phyloP scores from a whole-genome alignment of 2,797 vertebrate genomes.

The Molossus alvarezi region DNA sequence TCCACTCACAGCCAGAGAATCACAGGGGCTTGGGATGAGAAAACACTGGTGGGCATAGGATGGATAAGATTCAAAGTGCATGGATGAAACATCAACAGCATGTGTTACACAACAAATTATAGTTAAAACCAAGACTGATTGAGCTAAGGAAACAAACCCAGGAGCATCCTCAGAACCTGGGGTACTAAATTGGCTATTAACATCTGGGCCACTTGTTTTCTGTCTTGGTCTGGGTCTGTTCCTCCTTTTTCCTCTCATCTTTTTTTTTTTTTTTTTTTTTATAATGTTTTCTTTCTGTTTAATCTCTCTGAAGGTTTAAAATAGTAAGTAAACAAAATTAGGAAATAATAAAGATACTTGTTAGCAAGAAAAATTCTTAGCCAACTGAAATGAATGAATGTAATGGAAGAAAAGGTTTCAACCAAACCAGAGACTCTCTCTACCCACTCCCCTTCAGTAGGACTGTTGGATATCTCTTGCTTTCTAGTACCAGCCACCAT shows the following conservation, averaged over 20 bases:
- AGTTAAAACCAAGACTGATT: not conserved
- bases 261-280: not conserved
- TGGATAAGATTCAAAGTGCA: not conserved
- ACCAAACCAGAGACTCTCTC: not conserved
- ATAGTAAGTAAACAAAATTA: not conserved
- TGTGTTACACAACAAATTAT: not conserved
- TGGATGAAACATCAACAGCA: not conserved
- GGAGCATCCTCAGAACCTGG: not conserved
- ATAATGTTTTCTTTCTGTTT: not conserved
- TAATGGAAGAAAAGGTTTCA: not conserved
- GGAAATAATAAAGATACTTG: not conserved
- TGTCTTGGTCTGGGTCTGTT: not conserved
- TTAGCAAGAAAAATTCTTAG: constrained; percentile 27
- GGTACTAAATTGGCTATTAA: not conserved
- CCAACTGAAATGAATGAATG: not conserved
- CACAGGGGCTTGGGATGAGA: not conserved
- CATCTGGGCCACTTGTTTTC: not conserved
- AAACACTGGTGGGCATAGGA: not conserved
- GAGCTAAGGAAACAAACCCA: not conserved
- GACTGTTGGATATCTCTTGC: not conserved
- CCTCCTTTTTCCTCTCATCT: not conserved
- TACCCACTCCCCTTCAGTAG: not conserved
- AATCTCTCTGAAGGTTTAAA: not conserved
- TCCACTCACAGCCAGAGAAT: not conserved
- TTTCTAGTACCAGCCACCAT: not conserved